Base-by-base conservation (phyloP, 2,888 invertebrate species). In the Hydrotaea diabolus region DNA sequence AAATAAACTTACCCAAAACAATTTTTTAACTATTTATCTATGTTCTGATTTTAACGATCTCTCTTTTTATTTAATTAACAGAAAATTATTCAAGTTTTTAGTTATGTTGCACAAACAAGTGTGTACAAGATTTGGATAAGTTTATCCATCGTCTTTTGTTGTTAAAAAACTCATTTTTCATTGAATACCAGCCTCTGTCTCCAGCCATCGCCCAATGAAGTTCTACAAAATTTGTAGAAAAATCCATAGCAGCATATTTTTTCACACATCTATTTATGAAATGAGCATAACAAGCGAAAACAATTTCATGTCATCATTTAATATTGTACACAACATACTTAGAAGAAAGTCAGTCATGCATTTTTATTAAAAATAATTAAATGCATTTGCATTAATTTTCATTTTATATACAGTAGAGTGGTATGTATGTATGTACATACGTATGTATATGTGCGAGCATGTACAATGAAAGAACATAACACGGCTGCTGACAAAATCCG, bases 241-340 rank as follows among this genome's bases (percentile, higher is more conserved):
- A 59, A 26, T 26, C 26, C 59, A 26, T 15, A 43, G n/a, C n/a
- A n/a, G n/a, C n/a, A n/a, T n/a, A n/a, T n/a, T 69, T 71, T 79
- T 82, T 81, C 84, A 85, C 85, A 84, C 80, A 85, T 76, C 66
- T 15, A 79, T 84, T 66, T 62, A 17, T 15, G 53, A 78, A 66
- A 39, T 43, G 17, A 57, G 21, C 69, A 43, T n/a, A 62, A 62
- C 62, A 62, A 62, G 9, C 9, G 23, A 62, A 9, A 74, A 36
- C 75, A 77, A 84, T 78, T 77, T 84, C 82, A 85, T 85, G 85
- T 82, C 85, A 85, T 76, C 76, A 31, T 73, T 79, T 85, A 69
- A 59, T 73, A 77, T 73, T 82, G 79, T 81, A 79, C 80, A 73
- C 66, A 43, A 66, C 46, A 74, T 53, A 69, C 53, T 53, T 76